These are phyloP conservation scores for Coptotermes formosanus DNA, from an alignment of 1,140 invertebrate species.

Conservation along the genomic window DNA sequence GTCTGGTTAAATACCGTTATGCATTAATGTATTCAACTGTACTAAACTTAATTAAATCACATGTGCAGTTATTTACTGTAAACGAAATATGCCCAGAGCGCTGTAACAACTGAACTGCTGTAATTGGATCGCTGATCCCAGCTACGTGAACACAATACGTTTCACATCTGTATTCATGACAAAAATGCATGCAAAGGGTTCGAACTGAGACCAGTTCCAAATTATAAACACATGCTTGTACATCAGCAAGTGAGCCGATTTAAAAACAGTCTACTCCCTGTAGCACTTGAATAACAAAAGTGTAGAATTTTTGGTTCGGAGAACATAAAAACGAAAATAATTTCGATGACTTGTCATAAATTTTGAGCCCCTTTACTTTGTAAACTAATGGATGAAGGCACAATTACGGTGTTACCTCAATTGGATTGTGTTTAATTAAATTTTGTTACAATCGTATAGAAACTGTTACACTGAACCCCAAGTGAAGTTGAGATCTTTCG, in stretches of 20 bases:
- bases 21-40: constrained; percentile 4
- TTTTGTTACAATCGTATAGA: no score
- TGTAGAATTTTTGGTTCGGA: not conserved
- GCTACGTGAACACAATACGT: not conserved
- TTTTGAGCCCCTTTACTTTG: not conserved
- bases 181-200: not conserved
- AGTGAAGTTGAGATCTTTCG: no score
- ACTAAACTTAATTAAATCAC: not conserved
- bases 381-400: not conserved
- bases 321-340: not conserved
- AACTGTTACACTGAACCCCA: no score
- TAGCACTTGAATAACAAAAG: no score
- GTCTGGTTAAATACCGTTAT: not conserved
- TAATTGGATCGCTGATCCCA: not conserved
- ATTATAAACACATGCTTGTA: not conserved
- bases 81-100: not conserved
- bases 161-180: not conserved
- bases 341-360: not conserved
- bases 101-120: not conserved
- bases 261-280: not conserved
- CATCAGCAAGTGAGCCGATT: not conserved
- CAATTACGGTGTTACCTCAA: not conserved
- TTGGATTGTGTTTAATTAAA: not conserved
- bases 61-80: not conserved
- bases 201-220: not conserved